These are phyloP conservation scores for Zaprionus camerounensis DNA, from an alignment of 1,140 invertebrate species.

Conservation along the genomic window DNA sequence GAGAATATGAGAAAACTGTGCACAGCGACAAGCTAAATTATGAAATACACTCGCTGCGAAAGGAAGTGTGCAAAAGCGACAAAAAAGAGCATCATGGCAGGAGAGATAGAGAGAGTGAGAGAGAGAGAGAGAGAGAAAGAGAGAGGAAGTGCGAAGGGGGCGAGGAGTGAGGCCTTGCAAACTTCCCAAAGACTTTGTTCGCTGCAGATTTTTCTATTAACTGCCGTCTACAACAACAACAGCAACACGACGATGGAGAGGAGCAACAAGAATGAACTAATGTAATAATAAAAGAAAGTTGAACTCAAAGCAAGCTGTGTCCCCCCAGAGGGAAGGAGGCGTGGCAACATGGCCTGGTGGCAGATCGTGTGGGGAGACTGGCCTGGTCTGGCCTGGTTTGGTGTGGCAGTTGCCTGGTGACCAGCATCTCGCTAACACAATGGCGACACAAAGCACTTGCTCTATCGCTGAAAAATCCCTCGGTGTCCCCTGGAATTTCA, in stretches of 20 bases:
- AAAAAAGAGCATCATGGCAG: conserved; percentile 2
- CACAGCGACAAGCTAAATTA: conserved; percentile 68
- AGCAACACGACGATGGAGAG: conserved; percentile 30
- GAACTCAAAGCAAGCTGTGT: conserved; percentile 35
- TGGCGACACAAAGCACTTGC: conserved; percentile 51
- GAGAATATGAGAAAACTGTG: conserved; percentile 22
- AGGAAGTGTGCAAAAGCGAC: conserved; percentile 8
- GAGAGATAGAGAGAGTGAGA: not conserved
- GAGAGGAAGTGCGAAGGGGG: not conserved
- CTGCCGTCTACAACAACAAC: conserved; percentile 50
- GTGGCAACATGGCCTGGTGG: not conserved
- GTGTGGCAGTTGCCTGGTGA: conserved; percentile 35
- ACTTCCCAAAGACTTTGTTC: conserved; percentile 64
- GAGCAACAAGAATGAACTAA: conserved; percentile 48
- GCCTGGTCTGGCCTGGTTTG: too few relatives aligned
- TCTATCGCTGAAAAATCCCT: conserved; percentile 15
- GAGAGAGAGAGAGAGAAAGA: conserved; percentile 42
- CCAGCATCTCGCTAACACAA: conserved; percentile 46
- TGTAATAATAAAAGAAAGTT: conserved; percentile 64
- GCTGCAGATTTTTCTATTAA: conserved; percentile 77
- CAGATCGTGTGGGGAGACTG: too few relatives aligned
- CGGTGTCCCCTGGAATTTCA: not conserved
- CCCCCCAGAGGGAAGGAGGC: not conserved
- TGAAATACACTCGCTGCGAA: conserved; percentile 60
- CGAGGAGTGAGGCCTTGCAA: conserved; percentile 15